A percentile compares a stretch with the other conserved stretches of the same genome.
Evolutionary conservation across 1,140 invertebrate species (phyloP).

Genomic region (Wiebesia pumilae): DNA sequence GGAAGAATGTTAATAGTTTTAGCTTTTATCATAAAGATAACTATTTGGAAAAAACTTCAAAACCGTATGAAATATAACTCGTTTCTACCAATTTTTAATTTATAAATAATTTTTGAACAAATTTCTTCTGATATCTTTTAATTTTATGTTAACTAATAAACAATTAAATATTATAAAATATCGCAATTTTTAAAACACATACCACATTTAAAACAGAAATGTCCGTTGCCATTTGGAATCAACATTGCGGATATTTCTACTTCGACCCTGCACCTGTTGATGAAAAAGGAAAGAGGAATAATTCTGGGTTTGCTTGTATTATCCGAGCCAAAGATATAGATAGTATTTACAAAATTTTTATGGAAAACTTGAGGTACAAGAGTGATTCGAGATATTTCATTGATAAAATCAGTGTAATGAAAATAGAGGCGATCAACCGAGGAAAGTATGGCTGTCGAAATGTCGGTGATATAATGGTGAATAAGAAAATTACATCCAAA

Average conservation of each 20-base stretch:
- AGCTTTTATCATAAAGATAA: too few species aligned
- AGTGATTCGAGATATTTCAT: slow-evolving; percentile 64
- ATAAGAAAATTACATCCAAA: slow-evolving; percentile 57
- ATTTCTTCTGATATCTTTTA: too few species aligned
- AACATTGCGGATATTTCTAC: slow-evolving; percentile 56
- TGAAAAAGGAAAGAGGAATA: slow-evolving; percentile 52
- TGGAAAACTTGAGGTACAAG: slow-evolving; percentile 56
- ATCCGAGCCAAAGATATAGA: slow-evolving; percentile 60
- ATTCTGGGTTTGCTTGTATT: slow-evolving; percentile 57
- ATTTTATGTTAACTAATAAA: too few species aligned
- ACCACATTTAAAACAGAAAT: slow-evolving; percentile 28
- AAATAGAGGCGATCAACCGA: slow-evolving; percentile 48
- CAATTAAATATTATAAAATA: not conserved
- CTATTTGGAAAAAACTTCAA: too few species aligned
- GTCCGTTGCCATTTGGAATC: slow-evolving; percentile 64
- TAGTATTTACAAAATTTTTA: slow-evolving; percentile 57
- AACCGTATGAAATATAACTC: too few species aligned
- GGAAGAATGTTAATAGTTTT: too few species aligned
- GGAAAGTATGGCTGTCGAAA: not conserved
- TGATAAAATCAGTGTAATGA: slow-evolving; percentile 59
- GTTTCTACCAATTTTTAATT: too few species aligned
- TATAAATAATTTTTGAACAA: too few species aligned
- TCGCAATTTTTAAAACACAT: not conserved
- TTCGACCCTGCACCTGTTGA: slow-evolving; percentile 60
- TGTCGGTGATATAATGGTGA: slow-evolving; percentile 16